Conservation (phyloP, 2,888 invertebrate genomes). For the Piscicola geometra region DNA sequence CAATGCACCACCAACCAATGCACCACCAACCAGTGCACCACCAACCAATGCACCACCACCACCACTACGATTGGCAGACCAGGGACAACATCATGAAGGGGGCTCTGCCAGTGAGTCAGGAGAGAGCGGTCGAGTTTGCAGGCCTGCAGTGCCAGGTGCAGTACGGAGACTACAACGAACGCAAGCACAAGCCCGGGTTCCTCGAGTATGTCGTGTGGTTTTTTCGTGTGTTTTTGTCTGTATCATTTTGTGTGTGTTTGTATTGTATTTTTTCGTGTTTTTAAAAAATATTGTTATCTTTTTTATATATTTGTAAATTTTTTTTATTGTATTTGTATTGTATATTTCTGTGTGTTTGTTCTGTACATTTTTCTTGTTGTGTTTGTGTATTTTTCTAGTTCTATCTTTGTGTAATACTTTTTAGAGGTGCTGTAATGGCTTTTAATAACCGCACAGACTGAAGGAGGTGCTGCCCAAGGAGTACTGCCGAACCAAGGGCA, state of each 20-base stretch:
- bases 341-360: too few relatives aligned
- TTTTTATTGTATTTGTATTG: too few relatives aligned
- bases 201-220: conserved; percentile 70
- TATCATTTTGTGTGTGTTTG: not conserved
- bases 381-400: too few relatives aligned
- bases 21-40: not conserved
- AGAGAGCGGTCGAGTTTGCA: conserved; percentile 86
- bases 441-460: too few relatives aligned
- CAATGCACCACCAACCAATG: not conserved
- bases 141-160: conserved; percentile 98
- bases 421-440: too few relatives aligned
- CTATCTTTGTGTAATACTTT: too few relatives aligned
- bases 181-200: conserved; percentile 86
- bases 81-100: conserved; percentile 94
- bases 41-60: not conserved
- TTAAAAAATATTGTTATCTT: conserved; percentile 1
- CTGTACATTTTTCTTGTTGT: too few relatives aligned
- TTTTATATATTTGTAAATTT: too few relatives aligned
- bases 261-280: not conserved
- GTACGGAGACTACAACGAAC: conserved; percentile 88
- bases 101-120: conserved; percentile 92
- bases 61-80: conserved; percentile 62
- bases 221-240: not conserved
- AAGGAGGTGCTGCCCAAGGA: conserved; percentile 95
- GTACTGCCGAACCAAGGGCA: conserved; percentile 85